phyloP scores from a whole-genome alignment of 2,797 vertebrate species.

The Pachyuromys duprasi region DNA sequence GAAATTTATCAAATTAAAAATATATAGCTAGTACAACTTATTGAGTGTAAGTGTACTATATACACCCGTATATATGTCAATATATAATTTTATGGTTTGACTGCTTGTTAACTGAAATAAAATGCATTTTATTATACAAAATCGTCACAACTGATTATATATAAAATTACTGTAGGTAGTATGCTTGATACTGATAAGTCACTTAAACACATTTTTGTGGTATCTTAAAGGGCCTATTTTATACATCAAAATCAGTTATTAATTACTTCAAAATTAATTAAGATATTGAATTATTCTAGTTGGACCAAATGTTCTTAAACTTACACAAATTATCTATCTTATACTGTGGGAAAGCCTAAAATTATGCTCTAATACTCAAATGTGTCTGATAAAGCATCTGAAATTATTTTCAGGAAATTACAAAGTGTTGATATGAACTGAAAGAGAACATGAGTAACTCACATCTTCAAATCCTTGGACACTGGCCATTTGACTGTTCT shows the following conservation, averaged over 20 bases:
- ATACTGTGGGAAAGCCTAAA: neutral
- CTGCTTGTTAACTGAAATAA: neutral
- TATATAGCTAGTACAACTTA: neutral
- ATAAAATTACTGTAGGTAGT: neutral
- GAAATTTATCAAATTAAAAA: neutral
- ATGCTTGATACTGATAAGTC: conserved; percentile 9
- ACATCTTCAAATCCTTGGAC: neutral
- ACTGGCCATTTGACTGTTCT: neutral
- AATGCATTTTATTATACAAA: conserved; percentile 32
- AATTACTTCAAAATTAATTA: neutral
- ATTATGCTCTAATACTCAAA: neutral
- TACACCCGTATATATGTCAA: neutral
- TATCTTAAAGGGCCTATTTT: neutral
- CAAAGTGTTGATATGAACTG: neutral
- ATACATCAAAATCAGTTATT: neutral
- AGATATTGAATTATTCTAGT: neutral
- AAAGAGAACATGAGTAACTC: neutral
- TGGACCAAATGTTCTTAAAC: neutral
- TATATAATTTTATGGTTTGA: neutral
- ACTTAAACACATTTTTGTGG: neutral
- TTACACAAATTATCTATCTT: neutral
- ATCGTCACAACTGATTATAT: neutral
- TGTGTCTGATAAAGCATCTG: neutral
- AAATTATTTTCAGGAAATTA: neutral
- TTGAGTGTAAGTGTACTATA: neutral